Base-by-base conservation (phyloP, 1,140 invertebrate genomes). In the Paralvinella palmiformis region DNA sequence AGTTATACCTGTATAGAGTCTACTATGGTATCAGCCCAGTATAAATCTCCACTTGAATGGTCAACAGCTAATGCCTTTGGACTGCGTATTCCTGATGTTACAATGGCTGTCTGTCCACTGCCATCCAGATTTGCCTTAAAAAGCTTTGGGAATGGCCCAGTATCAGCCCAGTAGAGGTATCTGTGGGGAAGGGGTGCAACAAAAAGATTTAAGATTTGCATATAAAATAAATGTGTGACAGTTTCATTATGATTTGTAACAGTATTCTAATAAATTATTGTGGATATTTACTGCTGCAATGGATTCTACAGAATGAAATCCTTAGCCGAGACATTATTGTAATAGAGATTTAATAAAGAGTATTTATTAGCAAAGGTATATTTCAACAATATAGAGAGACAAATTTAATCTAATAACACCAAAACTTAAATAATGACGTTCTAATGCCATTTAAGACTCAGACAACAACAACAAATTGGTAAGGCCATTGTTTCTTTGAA, bases 151-250 rank as follows among this genome's bases (percentile, higher is more conserved):
- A 94, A 94, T 75, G 98, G 95, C 0, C 96, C 96, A 73, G 95
- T 94, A 80, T 98, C 96, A 63, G 97, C 94, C 96, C 96, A 99
- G 76, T 97, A 98, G 0, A 98, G 79, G 22, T 90, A 85, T 65
- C 84, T 85, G 64, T n/a, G n/a, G n/a, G n/a, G n/a, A n/a, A n/a
- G 29, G 58, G 62, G 55, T 48, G 15, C 6, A 5, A 53, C 7
- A n/a, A 64, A 36, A 57, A 64, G 7, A 41, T 41, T 10, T 10
- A 41, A 10, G 37, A 41, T 10, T 10, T n/a, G 41, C 72, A 72
- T 32, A 72, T 69, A 41, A 10, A 41, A 10, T 10, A 10, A 41
- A 41, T 10, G 10, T 10, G 10, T 10, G 10, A 41, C 10, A 10
- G 10, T 41, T n/a, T n/a, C n/a, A 10, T 10, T 10, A 41, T 10